Conservation (phyloP, 53 echinoderm and acorn worm species). For the Glandiceps talaboti region DNA sequence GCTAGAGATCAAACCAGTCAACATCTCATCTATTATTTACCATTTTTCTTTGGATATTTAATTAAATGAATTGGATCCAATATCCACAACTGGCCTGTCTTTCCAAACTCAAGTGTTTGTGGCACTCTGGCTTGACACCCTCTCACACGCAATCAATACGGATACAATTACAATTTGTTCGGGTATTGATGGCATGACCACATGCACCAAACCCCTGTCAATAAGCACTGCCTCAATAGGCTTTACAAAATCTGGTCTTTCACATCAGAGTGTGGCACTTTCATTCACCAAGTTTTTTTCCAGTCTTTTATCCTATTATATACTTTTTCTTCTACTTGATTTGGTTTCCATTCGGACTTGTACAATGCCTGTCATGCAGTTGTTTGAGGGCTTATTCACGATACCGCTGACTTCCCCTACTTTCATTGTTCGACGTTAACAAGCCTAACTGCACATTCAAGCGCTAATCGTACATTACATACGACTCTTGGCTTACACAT, state of each 20-base stretch:
- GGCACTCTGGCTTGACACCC: not conserved
- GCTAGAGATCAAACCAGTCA: too few species aligned
- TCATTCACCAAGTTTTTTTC: not conserved
- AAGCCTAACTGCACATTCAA: too few species aligned
- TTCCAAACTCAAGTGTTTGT: not conserved
- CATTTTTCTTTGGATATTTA: too few species aligned
- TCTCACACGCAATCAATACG: not conserved
- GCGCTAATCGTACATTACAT: too few species aligned
- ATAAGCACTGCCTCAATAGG: not conserved
- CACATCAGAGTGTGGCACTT: not conserved
- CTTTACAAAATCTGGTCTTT: not conserved
- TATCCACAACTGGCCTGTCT: not conserved
- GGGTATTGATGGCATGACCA: not conserved
- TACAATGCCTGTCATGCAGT: not conserved
- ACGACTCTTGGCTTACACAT: too few species aligned
- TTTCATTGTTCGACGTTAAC: too few species aligned
- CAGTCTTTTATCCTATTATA: not conserved
- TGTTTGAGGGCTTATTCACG: not conserved
- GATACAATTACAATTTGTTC: not conserved
- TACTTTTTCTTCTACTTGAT: not conserved
- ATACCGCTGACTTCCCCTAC: not conserved
- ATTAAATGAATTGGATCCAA: not conserved
- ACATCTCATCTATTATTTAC: not conserved
- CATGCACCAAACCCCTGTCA: not conserved
- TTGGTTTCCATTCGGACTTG: not conserved